Conservation (phyloP, 1,140 invertebrate genomes). For the Drosophila mauritiana region DNA sequence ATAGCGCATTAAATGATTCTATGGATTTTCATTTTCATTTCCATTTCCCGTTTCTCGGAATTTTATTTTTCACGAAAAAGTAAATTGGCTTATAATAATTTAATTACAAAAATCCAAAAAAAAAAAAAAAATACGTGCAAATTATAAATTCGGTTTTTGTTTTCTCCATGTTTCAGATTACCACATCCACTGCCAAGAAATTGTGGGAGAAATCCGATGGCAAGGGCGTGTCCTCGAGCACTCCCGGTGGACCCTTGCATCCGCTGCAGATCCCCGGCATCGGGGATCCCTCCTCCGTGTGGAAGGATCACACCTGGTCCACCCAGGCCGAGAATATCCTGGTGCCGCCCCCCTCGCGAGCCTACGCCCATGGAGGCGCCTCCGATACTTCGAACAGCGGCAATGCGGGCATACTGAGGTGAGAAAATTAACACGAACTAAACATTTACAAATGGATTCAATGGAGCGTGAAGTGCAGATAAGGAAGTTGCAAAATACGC, state of each 20-base stretch:
- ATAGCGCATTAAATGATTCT: neutral
- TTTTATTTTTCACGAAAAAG: neutral
- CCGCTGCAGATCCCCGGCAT: conserved; percentile 83
- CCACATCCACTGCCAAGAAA: conserved; percentile 84
- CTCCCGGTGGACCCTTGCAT: conserved; percentile 75
- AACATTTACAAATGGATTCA: conserved; percentile 8
- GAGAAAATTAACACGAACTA: conserved; percentile 13
- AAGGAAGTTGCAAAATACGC: conserved; percentile 2
- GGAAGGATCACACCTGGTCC: conserved; percentile 84
- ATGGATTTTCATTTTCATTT: neutral
- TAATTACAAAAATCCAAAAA: too few species aligned
- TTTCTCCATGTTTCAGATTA: conserved; percentile 67
- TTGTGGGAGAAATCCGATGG: conserved; percentile 84
- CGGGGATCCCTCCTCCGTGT: conserved; percentile 78
- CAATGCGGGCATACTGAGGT: conserved; percentile 84
- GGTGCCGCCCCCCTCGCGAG: conserved; percentile 72
- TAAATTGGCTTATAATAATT: too few species aligned
- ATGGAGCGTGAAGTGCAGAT: conserved; percentile 26
- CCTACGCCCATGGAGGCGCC: conserved; percentile 73
- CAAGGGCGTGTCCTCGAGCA: conserved; percentile 68
- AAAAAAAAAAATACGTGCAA: neutral
- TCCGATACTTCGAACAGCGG: conserved; percentile 76
- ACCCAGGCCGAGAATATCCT: conserved; percentile 83
- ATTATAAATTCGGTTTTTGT: conserved; percentile 13
- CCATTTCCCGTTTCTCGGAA: neutral